Percentiles rank a stretch among this genome's conserved stretches.
phyloP scores from a whole-genome alignment of 2,113 vertebrate genomes.

The Erpornis zantholeuca region DNA sequence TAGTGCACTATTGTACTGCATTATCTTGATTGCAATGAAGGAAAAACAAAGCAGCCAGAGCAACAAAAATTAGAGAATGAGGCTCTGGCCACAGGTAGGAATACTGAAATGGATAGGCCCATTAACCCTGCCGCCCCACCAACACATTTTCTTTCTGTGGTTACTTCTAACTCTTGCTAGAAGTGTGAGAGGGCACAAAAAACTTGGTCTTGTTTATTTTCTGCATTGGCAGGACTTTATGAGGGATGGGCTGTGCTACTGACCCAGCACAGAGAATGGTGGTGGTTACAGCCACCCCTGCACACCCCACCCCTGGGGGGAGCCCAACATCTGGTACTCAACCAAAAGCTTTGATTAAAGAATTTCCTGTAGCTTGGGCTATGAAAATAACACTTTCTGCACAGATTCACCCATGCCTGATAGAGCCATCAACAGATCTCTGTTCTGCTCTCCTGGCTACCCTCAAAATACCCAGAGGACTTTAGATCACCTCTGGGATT shows the following conservation, averaged over 20 bases:
- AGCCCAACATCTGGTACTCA: background rate
- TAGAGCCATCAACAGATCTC: background rate
- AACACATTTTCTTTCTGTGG: background rate
- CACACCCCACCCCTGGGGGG: background rate
- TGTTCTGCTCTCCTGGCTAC: background rate
- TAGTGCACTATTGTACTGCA: conserved; percentile 29
- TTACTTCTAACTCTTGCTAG: background rate
- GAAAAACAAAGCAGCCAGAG: conserved; percentile 10
- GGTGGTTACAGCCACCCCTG: background rate
- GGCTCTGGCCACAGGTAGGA: background rate
- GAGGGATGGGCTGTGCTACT: background rate
- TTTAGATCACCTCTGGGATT: background rate
- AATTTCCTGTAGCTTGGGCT: background rate
- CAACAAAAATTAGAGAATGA: conserved; percentile 9
- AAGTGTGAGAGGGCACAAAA: background rate
- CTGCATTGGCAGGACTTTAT: background rate
- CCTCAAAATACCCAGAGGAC: background rate
- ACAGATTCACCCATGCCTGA: rapidly evolving
- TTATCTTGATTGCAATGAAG: conserved; percentile 55
- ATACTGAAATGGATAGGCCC: background rate
- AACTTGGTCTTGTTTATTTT: background rate
- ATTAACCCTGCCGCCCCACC: rapidly evolving
- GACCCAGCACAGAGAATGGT: rapidly evolving
- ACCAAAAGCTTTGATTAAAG: background rate
- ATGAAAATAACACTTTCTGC: background rate